Evolutionary conservation across 2,888 invertebrate species (phyloP), one percentile per base, ranked within the genome.

Genomic region (Drosophila algonquin): DNA sequence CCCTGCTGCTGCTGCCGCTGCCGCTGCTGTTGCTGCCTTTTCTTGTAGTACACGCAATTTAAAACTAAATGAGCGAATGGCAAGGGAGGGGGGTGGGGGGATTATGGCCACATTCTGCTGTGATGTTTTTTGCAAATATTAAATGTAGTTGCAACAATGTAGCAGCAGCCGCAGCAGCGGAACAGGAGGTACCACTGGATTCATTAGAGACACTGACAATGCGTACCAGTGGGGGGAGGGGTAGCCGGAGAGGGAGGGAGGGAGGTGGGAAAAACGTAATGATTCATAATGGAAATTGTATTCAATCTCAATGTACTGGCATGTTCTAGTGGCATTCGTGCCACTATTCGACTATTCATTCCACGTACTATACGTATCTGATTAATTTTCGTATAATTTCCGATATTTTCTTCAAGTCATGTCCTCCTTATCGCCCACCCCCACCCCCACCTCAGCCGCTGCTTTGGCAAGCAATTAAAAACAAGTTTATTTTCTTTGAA

Each of bases 401-500:
- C 57, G 65, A 65, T 65, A 55, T 27, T 50, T 56, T 12, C 48
- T 44, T 48, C 44, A 14, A 69, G 56, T 24, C 46, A 46, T 46
- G 58, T 46, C 24, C 10, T 51, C 50, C 67, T 57, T 35, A 47
- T 47, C 16, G 64, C 57, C 35, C 67, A 30, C 30, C 1, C 1
- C 30, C 27, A 7, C 30, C 30, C 30, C 30, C 30, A 30, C 30
- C 8, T 7, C 27, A 27, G 7, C 0, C 35, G 57, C 40, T n/a
- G 46, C 56, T 40, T 71, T 71, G 79, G 88, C 82, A 65, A 71
- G 89, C 89, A 84, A 84, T 85, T 85, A 89, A 89, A 74, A 84
- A 84, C 87, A 87, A 84, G 89, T 84, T 84, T 84, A 84, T 84
- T 84, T 89, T 81, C 89, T 84, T 89, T 77, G 89, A 89, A 89